Evolutionary conservation across 2,113 vertebrate genomes (phyloP).

Genomic region (Sinosuthora webbiana): DNA sequence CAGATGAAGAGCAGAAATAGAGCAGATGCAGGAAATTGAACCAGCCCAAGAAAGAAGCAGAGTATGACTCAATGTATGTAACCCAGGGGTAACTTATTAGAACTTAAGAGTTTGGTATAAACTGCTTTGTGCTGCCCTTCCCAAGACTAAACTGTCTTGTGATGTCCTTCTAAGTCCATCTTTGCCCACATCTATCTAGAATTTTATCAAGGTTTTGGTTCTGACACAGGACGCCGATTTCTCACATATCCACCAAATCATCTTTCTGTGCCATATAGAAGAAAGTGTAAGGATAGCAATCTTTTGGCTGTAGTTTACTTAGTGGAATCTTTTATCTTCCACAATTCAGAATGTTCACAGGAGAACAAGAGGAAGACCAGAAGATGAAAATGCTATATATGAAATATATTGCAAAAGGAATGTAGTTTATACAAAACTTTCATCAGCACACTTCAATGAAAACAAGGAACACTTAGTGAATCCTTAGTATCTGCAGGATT

Average conservation of each 20-base stretch:
- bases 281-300: not conserved
- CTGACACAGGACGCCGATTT: not conserved
- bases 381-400: not conserved
- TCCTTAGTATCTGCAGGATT: not conserved
- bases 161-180: not conserved
- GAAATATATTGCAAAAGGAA: not conserved
- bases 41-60: slow-evolving; percentile 9
- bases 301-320: not conserved
- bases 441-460: not conserved
- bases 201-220: not conserved
- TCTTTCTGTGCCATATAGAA: not conserved
- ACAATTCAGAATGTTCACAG: not conserved
- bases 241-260: not conserved
- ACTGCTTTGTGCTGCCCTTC: not conserved
- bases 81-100: not conserved
- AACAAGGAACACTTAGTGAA: not conserved
- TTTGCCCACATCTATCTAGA: not conserved
- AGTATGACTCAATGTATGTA: slow-evolving; percentile 8
- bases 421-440: not conserved
- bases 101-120: not conserved
- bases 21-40: not conserved
- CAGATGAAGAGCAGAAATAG: slow-evolving; percentile 18
- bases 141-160: not conserved
- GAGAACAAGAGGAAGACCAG: not conserved
- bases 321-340: not conserved